Conservation (phyloP, 2,888 invertebrate species). For the Drosophila putrida region DNA sequence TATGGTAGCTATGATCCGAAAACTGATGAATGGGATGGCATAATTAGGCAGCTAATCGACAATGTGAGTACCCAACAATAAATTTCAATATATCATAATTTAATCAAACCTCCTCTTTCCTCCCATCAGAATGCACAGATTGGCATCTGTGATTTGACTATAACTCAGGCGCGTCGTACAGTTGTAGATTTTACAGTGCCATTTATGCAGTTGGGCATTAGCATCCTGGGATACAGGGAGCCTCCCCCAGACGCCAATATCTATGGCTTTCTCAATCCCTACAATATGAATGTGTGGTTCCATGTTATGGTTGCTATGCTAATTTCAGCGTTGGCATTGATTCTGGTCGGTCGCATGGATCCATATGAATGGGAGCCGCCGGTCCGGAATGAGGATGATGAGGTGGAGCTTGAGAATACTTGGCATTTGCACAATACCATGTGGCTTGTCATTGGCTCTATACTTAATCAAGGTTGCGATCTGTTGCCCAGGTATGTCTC, state of each 20-base stretch:
- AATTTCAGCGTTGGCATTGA: conserved; percentile 92
- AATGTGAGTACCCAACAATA: conserved; percentile 86
- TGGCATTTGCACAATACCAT: conserved; percentile 95
- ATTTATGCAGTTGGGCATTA: conserved; percentile 98
- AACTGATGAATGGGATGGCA: conserved; percentile 92
- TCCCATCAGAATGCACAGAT: conserved; percentile 93
- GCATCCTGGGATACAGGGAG: conserved; percentile 92
- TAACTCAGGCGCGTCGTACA: conserved; percentile 95
- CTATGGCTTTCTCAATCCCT: conserved; percentile 95
- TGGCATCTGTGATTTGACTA: conserved; percentile 98
- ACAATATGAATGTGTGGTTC: conserved; percentile 94
- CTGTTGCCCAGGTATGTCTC: conserved; percentile 91
- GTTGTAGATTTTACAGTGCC: conserved; percentile 98
- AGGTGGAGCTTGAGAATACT: conserved; percentile 94
- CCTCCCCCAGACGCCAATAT: conserved; percentile 91
- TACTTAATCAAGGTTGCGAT: conserved; percentile 97
- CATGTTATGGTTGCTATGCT: conserved; percentile 94
- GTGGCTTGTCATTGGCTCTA: conserved; percentile 96
- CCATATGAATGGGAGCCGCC: conserved; percentile 94
- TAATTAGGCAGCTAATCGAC: conserved; percentile 91
- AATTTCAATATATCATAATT: conserved; percentile 7
- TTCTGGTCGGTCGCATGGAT: conserved; percentile 88
- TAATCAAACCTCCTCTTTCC: background rate
- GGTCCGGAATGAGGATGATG: conserved; percentile 93
- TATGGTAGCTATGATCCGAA: conserved; percentile 90